Evolutionary conservation across 2,888 invertebrate species (phyloP), one percentile per base, ranked within the genome.

Genomic region (Cinara cedri): DNA sequence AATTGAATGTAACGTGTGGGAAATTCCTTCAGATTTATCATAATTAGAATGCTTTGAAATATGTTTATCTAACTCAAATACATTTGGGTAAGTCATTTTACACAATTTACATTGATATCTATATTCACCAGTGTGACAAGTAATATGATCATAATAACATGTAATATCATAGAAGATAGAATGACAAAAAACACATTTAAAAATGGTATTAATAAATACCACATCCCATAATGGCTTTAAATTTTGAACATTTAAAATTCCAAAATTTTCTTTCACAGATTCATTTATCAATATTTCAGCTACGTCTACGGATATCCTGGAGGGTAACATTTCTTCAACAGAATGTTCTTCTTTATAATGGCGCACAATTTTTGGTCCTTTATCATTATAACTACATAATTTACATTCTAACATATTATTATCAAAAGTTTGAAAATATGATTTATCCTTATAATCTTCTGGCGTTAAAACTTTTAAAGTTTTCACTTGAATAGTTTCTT

Each of bases 111-210:
- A 94, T 26, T 87, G 85, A 81, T 89, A 90, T 76, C 90, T 88
- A 83, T 90, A 92, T 86, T 95, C 94, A 0, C 94, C 94, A 0
- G 94, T 94, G 81, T 95, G 95, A 66, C 86, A 88, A 26, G 90
- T 89, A 57, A 93, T 87, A 84, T 95, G 94, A 84, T 93, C 92
- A 84, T 91, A 91, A 84, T 92, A 92, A 3, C 83, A 82, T 11
- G 70, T 16, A 21, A 81, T 57, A 44, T 81, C 78, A 55, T 49
- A 24, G 42, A 72, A 55, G 66, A n/a, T 51, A 63, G 54, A 1
- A 66, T 80, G 49, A 72, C 83, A 83, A 13, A 83, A 81, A 24
- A 82, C 68, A 72, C 83, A 83, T 1, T 49, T 78, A 70, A 46
- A 78, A 16, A 8, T n/a, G 42, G 3, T 19, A 68, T 68, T 19